Percentiles rank a stretch among this genome's conserved stretches.
These are phyloP conservation scores for Poecilia picta DNA, from an alignment of 2,797 vertebrate genomes.

Conservation along the genomic window DNA sequence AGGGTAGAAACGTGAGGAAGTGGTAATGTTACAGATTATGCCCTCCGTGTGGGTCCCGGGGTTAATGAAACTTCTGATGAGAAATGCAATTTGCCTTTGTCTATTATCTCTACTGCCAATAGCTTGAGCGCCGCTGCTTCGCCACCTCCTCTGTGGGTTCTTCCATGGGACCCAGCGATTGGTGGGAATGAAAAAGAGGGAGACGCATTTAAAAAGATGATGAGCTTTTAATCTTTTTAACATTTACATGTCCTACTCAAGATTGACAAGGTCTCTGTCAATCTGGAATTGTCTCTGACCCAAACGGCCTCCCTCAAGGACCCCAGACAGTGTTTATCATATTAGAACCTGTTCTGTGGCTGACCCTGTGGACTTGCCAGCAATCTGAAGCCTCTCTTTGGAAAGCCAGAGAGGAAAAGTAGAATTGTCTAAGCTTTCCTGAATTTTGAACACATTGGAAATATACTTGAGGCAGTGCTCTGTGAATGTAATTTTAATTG, in stretches of 20 bases:
- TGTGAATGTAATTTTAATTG: slow-evolving; percentile 15
- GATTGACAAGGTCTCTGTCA: slow-evolving; percentile 73
- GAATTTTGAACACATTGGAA: slow-evolving; percentile 51
- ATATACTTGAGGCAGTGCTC: slow-evolving; percentile 26
- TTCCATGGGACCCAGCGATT: slow-evolving; percentile 69
- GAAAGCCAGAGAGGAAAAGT: slow-evolving; percentile 56
- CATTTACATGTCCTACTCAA: slow-evolving; percentile 82
- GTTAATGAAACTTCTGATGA: slow-evolving; percentile 89
- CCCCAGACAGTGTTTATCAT: slow-evolving; percentile 75
- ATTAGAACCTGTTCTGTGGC: slow-evolving; percentile 69
- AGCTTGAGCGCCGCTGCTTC: slow-evolving; percentile 62
- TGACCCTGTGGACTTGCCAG: slow-evolving; percentile 64
- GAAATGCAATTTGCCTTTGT: slow-evolving; percentile 83
- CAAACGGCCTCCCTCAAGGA: slow-evolving; percentile 69
- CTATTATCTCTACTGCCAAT: slow-evolving; percentile 83
- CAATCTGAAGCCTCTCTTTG: slow-evolving; percentile 61
- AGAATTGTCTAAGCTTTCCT: slow-evolving; percentile 36
- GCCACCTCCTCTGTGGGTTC: slow-evolving; percentile 61
- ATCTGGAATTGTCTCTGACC: slow-evolving; percentile 76
- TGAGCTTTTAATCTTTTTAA: slow-evolving; percentile 87
- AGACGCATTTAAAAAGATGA: slow-evolving; percentile 76
- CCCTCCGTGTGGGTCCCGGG: slow-evolving; percentile 77
- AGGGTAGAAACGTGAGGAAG: slow-evolving; percentile 77
- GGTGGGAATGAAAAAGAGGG: slow-evolving; percentile 54
- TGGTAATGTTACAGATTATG: slow-evolving; percentile 86